Base-by-base conservation (phyloP, 37 sponge, comb jelly and placozoan species). In the Lycopodina hypogea region DNA sequence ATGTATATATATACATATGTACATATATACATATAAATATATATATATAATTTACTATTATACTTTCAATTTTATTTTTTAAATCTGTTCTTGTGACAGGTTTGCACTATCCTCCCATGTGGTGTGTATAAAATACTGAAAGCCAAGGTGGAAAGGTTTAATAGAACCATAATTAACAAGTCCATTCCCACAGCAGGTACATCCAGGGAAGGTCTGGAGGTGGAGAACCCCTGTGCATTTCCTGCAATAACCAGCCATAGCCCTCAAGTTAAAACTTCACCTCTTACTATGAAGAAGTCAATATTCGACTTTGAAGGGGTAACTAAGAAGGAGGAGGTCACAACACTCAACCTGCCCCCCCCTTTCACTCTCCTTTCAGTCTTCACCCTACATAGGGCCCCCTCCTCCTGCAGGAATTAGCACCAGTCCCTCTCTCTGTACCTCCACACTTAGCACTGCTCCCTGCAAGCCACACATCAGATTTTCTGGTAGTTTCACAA, bases 91-190 rank as follows among this genome's bases (percentile, higher is more conserved):
- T 68, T 9, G 68, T 38, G 28, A 1, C 70, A 92, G 93, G 81
- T 92, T 28, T 81, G 84, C 28, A 92, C 93, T 18, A 92, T 92
- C 24, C 56, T 92, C 35, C 84, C 78, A 52, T 40, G 78, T 37
- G 82, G 85, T 35, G 85, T 84, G 23, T 52, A 40, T 35, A 71
- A 75, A 42, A 9, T 83, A 3, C 69, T 76, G 23, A 51, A 41
- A 39, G 68, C 78, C 52, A 53, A 76, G 69, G 61, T 41, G 41
- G 42, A 83, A 19, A 30, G 26, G 11, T 22, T 28, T 14, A 40
- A 38, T 23, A 22, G 52, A 6, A 56, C 68, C 28, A 69, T 41
- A 24, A 23, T 77, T 12, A 61, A 29, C 0, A 62, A 77, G 37
- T 84, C 77, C 52, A 69, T 68, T 14, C 78, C 78, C 0, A 63